Evolutionary conservation across 2,113 vertebrate genomes (phyloP), one percentile per base, ranked within the genome.

Genomic region (Tursiops truncatus): DNA sequence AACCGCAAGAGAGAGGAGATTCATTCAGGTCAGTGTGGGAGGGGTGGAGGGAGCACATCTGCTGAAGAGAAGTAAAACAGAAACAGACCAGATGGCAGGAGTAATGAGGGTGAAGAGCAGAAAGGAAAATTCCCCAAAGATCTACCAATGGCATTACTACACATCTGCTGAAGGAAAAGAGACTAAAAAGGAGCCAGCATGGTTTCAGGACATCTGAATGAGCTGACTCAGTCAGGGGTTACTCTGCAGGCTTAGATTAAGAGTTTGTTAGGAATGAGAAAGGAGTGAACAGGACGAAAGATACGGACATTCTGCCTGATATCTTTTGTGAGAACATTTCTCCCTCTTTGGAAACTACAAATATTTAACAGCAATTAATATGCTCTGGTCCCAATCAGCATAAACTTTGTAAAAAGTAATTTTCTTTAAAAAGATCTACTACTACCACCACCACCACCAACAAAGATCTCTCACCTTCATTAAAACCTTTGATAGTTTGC

Each of bases 121-220:
- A 96, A 97, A 97, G 83, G 86, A 73, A 88, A 97, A 97, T 96
- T 97, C 98, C 96, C 98, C 76, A 70, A 92, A 98, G 97, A 96
- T 84, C 79, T 71, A 53, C 60, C 71, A 65, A 44, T 94, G 95
- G 84, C 73, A 95, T 97, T 92, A 90, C 41, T 68, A 53, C 92
- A 97, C 92, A 97, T 92, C 97, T 98, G 97, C 76, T 83, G 33
- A 85, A 84, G 71, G 65, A 65, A 91, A 76, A 91, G 73, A 33
- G 33, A 65, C 92, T 73, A 1, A 80, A 87, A 60, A 82, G 87
- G 23, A 96, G 13, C 12, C 96, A 96, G 97, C 65, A 25, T 88
- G 96, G 70, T 53, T 86, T 89, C 96, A 1, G 26, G 87, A 95
- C 86, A 77, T 96, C 71, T 90, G 95, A 87, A 44, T n/a, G 60